A percentile compares a stretch with the other conserved stretches of the same genome.
Conservation (phyloP, 2,113 vertebrate species). For the Anthoscopus minutus region DNA sequence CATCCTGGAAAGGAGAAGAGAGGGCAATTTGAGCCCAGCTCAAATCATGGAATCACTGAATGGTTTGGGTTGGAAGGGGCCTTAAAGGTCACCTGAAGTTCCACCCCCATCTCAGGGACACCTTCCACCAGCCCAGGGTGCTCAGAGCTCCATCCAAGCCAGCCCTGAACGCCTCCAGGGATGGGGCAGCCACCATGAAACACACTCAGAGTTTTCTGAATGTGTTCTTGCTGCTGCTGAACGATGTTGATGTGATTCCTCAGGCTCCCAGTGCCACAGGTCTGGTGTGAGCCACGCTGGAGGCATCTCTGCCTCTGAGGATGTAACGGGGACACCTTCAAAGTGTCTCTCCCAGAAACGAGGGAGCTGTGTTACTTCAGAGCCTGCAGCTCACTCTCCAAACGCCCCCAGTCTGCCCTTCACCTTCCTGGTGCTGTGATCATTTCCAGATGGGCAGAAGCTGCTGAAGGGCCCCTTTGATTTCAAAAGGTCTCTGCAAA, state of each 20-base stretch:
- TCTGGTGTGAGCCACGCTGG: accelerated
- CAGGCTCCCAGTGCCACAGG: background rate
- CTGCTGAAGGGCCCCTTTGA: conserved; percentile 40
- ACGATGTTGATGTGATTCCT: accelerated
- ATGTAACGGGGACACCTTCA: accelerated
- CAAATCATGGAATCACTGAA: accelerated
- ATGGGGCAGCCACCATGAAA: background rate
- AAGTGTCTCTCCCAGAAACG: accelerated
- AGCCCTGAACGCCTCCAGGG: background rate
- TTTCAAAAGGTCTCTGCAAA: conserved; percentile 38
- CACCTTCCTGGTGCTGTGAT: background rate
- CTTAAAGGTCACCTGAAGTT: background rate
- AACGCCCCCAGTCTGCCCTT: background rate
- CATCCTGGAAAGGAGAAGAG: background rate
- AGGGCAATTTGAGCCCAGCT: background rate
- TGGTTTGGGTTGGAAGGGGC: background rate
- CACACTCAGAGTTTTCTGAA: accelerated
- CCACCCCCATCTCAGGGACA: background rate
- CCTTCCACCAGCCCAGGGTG: background rate
- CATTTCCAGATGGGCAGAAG: conserved; percentile 35
- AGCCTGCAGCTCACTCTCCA: background rate
- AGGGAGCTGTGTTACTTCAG: background rate
- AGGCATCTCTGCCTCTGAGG: background rate
- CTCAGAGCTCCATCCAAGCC: background rate
- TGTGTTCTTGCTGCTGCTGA: accelerated